phyloP scores from a whole-genome alignment of 2,888 invertebrate species.

The Eupithecia inturbata region DNA sequence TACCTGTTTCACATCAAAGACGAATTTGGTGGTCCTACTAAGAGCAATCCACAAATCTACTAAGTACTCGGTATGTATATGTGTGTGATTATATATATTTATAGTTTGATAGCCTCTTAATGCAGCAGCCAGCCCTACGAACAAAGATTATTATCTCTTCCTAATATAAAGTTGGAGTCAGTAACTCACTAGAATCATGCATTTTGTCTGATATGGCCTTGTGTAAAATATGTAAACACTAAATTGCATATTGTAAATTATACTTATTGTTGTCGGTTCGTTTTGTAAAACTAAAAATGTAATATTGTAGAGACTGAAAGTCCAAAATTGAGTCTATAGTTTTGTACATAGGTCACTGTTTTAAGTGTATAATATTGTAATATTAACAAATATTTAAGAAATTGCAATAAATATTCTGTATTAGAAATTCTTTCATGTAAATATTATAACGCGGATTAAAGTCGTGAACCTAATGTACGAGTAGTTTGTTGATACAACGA shows the following conservation, averaged over 20 bases:
- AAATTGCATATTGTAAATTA: slow-evolving; percentile 45
- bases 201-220: slow-evolving; percentile 69
- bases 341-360: slow-evolving; percentile 82
- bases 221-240: slow-evolving; percentile 69
- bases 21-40: not conserved
- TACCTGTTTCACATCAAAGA: not conserved
- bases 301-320: slow-evolving; percentile 83
- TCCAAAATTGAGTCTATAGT: slow-evolving; percentile 83
- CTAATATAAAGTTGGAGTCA: not conserved
- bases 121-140: slow-evolving; percentile 33
- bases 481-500: slow-evolving; percentile 60
- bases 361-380: slow-evolving; percentile 79
- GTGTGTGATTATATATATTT: not conserved
- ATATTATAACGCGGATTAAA: slow-evolving; percentile 63
- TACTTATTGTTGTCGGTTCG: slow-evolving; percentile 62
- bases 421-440: slow-evolving; percentile 75
- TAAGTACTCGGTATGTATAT: not conserved
- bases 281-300: slow-evolving; percentile 64
- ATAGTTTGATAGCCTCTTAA: not conserved
- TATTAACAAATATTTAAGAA: slow-evolving; percentile 77
- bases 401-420: slow-evolving; percentile 81
- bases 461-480: slow-evolving; percentile 53
- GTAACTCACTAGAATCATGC: slow-evolving; percentile 33
- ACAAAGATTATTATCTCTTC: not conserved
- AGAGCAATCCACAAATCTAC: not conserved